These are phyloP conservation scores for Lutjanus argentimaculatus DNA, from an alignment of 2,797 vertebrate genomes.

Conservation along the genomic window DNA sequence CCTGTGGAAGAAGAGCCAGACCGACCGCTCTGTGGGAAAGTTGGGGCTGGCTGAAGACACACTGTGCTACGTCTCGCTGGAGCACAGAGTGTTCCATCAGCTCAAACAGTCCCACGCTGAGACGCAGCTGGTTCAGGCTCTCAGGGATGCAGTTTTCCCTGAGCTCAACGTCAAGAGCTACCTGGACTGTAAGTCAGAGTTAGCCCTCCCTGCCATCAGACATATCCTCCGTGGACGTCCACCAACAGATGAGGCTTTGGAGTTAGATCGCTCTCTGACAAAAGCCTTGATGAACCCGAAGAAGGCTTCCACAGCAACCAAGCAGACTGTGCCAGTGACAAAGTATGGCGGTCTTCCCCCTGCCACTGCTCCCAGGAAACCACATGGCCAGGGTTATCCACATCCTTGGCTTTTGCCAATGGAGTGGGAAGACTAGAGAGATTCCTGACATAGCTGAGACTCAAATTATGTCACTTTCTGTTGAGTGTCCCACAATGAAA, in stretches of 20 bases:
- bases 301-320: conserved; percentile 47
- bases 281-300: conserved; percentile 66
- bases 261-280: conserved; percentile 81
- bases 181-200: conserved; percentile 84
- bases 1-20: conserved; percentile 65
- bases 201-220: conserved; percentile 82
- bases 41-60: conserved; percentile 62
- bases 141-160: conserved; percentile 81
- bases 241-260: conserved; percentile 77
- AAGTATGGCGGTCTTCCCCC: conserved; percentile 54
- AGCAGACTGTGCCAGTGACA: conserved; percentile 44
- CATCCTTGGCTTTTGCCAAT: conserved; percentile 82
- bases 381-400: conserved; percentile 60
- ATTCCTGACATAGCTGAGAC: conserved; percentile 41
- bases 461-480: conserved; percentile 52
- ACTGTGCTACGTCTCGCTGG: conserved; percentile 79
- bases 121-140: conserved; percentile 71
- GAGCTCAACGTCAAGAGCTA: conserved; percentile 87
- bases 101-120: conserved; percentile 72
- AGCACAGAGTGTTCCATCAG: conserved; percentile 70
- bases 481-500: conserved; percentile 27
- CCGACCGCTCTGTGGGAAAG: conserved; percentile 56
- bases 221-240: conserved; percentile 78
- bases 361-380: conserved; percentile 53
- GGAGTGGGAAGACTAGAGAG: conserved; percentile 88